Evolutionary conservation across 2,888 invertebrate genomes (phyloP), one percentile per base, ranked within the genome.

Genomic region (Furcula furcula): DNA sequence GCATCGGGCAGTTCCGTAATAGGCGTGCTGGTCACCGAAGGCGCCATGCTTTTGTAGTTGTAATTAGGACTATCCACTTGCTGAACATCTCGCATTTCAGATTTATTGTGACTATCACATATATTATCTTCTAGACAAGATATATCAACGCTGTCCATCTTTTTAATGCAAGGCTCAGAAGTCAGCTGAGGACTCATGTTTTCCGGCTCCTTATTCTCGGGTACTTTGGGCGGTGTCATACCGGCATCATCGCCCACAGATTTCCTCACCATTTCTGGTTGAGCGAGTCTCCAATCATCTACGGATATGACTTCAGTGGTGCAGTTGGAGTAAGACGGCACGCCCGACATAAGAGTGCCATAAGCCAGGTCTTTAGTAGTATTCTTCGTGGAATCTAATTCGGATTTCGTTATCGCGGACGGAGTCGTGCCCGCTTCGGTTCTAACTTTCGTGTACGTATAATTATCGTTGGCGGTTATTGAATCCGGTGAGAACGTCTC

Each of bases 401-500:
- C 82, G 0, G 81, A 74, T 45, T 76, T 79, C 1, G 76, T 76
- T 11, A 68, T 39, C 7, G 56, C 60, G 6, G 79, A 76, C 7
- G 76, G 72, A 16, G 77, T 75, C 0, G 65, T 64, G 3, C 54
- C 65, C 9, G 65, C 59, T 10, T 83, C 83, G 9, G 75, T 71
- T 48, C 76, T 82, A 11, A 61, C 62, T 68, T 86, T 87, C 39
- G 86, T 87, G 40, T 84, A 87, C 7, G 87, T 87, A 42, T 72
- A 62, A 29, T 84, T 78, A 34, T 76, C 79, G 56, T 85, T 78
- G 2, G 75, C 83, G 0, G 83, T 80, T 19, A 87, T 84, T 1
- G 88, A 87, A 46, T 88, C 87, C 0, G 85, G 83, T 0, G 86
- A 79, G 57, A 86, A 86, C 0, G 78, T 78, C 13, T 82, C 86